Conservation (phyloP, 1,140 invertebrate genomes). For the Subanguina moxae region DNA sequence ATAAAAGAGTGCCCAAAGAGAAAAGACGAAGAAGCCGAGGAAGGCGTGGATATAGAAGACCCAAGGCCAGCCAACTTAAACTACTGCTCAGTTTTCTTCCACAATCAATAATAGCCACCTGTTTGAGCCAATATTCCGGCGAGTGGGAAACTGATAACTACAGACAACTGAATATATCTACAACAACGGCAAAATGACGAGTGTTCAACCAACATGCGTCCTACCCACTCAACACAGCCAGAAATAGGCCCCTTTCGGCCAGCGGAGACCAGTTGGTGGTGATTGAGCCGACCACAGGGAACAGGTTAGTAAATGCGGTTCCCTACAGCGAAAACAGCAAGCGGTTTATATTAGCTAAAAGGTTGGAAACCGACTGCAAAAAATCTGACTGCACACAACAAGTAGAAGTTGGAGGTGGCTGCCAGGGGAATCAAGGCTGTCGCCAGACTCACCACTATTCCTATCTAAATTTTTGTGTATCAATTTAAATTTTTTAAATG, state of each 20-base stretch:
- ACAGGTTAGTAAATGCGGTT: slow-evolving; percentile 18
- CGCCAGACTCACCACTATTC: slow-evolving; percentile 6
- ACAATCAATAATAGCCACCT: not conserved
- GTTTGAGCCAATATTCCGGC: slow-evolving; percentile 6
- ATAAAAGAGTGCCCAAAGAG: slow-evolving; percentile 17
- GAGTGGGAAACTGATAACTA: slow-evolving; percentile 13
- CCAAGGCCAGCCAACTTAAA: slow-evolving; percentile 22
- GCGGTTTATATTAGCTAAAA: slow-evolving; percentile 4
- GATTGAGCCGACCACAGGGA: slow-evolving; percentile 20
- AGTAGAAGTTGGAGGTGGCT: slow-evolving; percentile 8
- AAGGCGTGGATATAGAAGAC: slow-evolving; percentile 11
- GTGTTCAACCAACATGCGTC: not conserved
- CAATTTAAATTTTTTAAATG: too few relatives aligned
- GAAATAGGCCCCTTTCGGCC: slow-evolving; percentile 7
- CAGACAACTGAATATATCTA: slow-evolving; percentile 19
- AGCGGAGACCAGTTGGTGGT: slow-evolving; percentile 9
- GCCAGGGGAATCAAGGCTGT: slow-evolving; percentile 15
- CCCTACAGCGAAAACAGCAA: not conserved
- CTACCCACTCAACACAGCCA: slow-evolving; percentile 3
- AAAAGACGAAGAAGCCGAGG: slow-evolving; percentile 2
- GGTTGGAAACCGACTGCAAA: not conserved
- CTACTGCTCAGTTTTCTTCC: not conserved
- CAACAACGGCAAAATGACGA: slow-evolving; percentile 2
- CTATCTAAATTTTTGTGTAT: not conserved
- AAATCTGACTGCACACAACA: slow-evolving; percentile 7